Percentiles rank a stretch among this genome's conserved stretches.
phyloP scores from a whole-genome alignment of 2,888 invertebrate genomes.

The Coecobrya sp. region DNA sequence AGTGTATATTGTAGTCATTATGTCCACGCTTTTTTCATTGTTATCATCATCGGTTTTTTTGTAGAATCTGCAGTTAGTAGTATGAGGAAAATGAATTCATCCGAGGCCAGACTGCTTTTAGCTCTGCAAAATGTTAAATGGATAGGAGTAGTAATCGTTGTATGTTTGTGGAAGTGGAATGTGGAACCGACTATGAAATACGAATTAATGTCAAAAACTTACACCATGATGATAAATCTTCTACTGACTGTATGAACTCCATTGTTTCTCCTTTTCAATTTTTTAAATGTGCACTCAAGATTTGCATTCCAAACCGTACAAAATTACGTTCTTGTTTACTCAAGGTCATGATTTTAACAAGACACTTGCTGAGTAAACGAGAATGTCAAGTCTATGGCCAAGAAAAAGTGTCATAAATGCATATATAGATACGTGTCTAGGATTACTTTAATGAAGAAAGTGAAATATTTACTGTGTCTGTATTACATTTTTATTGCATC shows the following conservation, averaged over 20 bases:
- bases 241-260: not conserved
- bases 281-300: not conserved
- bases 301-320: not conserved
- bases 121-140: not conserved
- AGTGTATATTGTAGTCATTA: conserved; percentile 13
- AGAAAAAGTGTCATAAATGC: not conserved
- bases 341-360: conserved; percentile 54
- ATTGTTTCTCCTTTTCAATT: not conserved
- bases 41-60: conserved; percentile 15
- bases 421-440: not conserved
- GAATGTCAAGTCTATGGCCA: conserved; percentile 60
- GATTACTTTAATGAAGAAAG: conserved; percentile 22
- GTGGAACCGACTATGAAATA: not conserved
- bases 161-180: not conserved
- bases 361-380: not conserved
- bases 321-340: not conserved
- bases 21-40: conserved; percentile 54
- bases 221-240: conserved; percentile 26
- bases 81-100: not conserved
- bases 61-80: not conserved
- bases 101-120: not conserved
- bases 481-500: not conserved
- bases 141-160: not conserved
- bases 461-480: not conserved
- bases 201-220: conserved; percentile 35